Evolutionary conservation across 1,140 invertebrate species (phyloP).

Genomic region (Bombus soroeensis): DNA sequence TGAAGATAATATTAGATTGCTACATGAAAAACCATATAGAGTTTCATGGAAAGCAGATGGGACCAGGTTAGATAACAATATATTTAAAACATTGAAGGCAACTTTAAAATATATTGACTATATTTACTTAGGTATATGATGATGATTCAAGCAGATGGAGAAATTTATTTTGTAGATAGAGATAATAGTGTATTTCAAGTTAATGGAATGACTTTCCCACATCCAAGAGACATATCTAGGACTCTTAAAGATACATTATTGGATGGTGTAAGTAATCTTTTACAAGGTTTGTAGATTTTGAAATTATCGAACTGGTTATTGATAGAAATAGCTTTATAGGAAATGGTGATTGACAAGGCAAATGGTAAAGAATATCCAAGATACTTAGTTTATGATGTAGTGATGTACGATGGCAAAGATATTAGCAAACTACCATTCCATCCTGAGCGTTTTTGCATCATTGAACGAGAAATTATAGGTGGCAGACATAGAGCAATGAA

Average conservation of each 20-base stretch:
- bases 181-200: slow-evolving; percentile 98
- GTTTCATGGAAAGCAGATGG: slow-evolving; percentile 99
- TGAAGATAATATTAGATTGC: slow-evolving; percentile 89
- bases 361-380: slow-evolving; percentile 90
- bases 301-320: slow-evolving; percentile 1
- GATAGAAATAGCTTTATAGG: slow-evolving; percentile 82
- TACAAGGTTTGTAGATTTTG: background rate
- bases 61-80: slow-evolving; percentile 86
- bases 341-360: slow-evolving; percentile 95
- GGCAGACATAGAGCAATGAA: slow-evolving; percentile 88
- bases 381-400: slow-evolving; percentile 98
- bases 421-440: slow-evolving; percentile 91
- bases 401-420: slow-evolving; percentile 91
- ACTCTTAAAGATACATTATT: slow-evolving; percentile 93
- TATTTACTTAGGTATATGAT: slow-evolving; percentile 93
- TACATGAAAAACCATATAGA: slow-evolving; percentile 93
- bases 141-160: slow-evolving; percentile 92
- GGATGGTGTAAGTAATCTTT: slow-evolving; percentile 90
- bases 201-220: slow-evolving; percentile 90
- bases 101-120: background rate
- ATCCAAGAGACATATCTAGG: slow-evolving; percentile 87
- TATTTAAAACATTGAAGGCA: background rate
- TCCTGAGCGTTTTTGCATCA: slow-evolving; percentile 89
- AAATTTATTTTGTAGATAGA: slow-evolving; percentile 97
- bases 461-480: slow-evolving; percentile 88